A percentile compares a stretch with the other conserved stretches of the same genome.
These are phyloP conservation scores for Xanthorhoe spadicearia DNA, from an alignment of 2,888 invertebrate genomes.

Conservation along the genomic window DNA sequence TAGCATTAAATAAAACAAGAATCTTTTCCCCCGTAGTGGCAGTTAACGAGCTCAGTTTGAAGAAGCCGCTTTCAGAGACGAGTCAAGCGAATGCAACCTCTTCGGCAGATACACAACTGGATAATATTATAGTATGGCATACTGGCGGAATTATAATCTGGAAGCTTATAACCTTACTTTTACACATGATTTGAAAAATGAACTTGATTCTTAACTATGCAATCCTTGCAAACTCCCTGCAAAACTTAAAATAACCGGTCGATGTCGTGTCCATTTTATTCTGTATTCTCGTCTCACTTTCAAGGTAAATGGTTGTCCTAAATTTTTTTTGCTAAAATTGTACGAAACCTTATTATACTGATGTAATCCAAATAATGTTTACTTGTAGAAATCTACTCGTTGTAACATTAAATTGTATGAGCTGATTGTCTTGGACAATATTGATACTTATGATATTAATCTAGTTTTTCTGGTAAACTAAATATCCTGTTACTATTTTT, in stretches of 20 bases:
- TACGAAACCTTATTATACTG: slow-evolving; percentile 38
- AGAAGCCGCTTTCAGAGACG: slow-evolving; percentile 71
- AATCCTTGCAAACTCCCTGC: slow-evolving; percentile 16
- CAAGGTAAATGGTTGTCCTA: slow-evolving; percentile 72
- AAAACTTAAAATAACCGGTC: slow-evolving; percentile 12
- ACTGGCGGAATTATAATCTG: slow-evolving; percentile 59
- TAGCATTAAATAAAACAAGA: neutral
- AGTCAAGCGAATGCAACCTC: slow-evolving; percentile 66
- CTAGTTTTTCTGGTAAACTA: slow-evolving; percentile 23
- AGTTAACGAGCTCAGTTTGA: slow-evolving; percentile 77
- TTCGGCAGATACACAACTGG: slow-evolving; percentile 32
- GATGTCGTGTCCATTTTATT: slow-evolving; percentile 9
- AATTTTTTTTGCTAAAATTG: slow-evolving; percentile 59
- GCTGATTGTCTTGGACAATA: slow-evolving; percentile 31
- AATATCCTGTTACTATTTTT: slow-evolving; percentile 17
- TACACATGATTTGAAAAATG: slow-evolving; percentile 21
- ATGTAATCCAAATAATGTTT: slow-evolving; percentile 34
- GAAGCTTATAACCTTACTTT: slow-evolving; percentile 45
- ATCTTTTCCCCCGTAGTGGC: slow-evolving; percentile 63
- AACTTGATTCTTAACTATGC: slow-evolving; percentile 3
- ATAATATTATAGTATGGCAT: slow-evolving; percentile 58
- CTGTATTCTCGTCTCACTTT: slow-evolving; percentile 68
- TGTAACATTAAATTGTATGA: slow-evolving; percentile 31
- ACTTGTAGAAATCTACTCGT: slow-evolving; percentile 33
- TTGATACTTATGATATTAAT: slow-evolving; percentile 32